Evolutionary conservation across 1,140 invertebrate genomes (phyloP), one percentile per base, ranked within the genome.

Genomic region (Caenorhabditis tropicalis): DNA sequence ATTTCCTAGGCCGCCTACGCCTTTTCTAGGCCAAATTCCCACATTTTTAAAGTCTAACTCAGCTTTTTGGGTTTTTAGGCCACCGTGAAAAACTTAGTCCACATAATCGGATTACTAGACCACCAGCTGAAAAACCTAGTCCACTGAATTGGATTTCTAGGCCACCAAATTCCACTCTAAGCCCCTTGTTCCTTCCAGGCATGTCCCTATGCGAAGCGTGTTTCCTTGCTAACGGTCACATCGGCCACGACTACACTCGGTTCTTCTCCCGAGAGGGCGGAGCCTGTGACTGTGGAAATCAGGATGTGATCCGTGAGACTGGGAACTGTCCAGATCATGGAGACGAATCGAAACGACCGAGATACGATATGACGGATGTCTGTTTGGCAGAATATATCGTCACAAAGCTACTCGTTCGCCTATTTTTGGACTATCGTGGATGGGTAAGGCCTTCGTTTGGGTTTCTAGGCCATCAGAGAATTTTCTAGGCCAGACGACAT

Each of bases 211-310:
- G 84, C 39, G 84, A 82, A 21, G 80, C 31, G 7, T 85, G 84
- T 53, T 85, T 85, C 81, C 21, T 60, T 15, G 24, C 46, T 2
- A 82, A 82, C n/a, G 81, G 81, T 1, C 84, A 85, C 27, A 27
- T 15, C 7, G 81, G 65, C 1, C 84, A 85, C 48, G 84, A 85
- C 46, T 81, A 74, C 49, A 82, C 56, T 27, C 80, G 84, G 15
- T 85, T 85, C 81, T 85, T 85, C 53, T 85, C 84, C 4, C 36
- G 84, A 27, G 84, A 85, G 24, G 84, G 84, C 19, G 84, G 84
- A 36, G 84, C 84, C 12, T 85, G 84, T 39, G 84, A 85, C 27
- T 85, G 84, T 36, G 84, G 84, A 53, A 85, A 85, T 53, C 53
- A 49, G 7, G 84, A 85, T 27, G 84, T 85, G 3, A 58, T 85